Conservation (phyloP, 1,140 invertebrate species). For the Intoshia linei region DNA sequence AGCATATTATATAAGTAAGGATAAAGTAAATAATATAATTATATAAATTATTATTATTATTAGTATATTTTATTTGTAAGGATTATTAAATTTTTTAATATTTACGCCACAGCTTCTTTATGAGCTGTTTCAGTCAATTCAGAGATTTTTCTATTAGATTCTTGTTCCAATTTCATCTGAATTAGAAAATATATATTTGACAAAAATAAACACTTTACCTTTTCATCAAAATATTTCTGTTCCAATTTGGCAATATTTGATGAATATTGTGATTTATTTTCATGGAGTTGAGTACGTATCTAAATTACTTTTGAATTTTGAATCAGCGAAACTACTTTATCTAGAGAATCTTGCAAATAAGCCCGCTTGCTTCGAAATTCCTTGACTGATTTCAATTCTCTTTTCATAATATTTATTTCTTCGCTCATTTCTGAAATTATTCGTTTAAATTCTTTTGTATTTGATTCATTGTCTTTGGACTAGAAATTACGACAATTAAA, state of each 20-base stretch:
- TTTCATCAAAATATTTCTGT: constrained; percentile 23
- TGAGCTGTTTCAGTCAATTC: constrained; percentile 21
- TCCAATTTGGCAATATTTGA: constrained; percentile 12
- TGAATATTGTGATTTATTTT: background rate
- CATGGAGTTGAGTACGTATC: background rate
- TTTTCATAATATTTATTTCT: constrained; percentile 17
- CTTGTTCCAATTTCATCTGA: constrained; percentile 20
- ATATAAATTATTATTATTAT: background rate
- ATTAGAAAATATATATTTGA: constrained; percentile 4
- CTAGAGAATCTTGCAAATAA: constrained; percentile 20
- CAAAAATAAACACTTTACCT: constrained; percentile 9
- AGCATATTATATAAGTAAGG: no score
- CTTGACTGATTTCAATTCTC: constrained; percentile 19
- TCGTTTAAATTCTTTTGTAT: constrained; percentile 16
- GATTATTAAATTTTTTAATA: background rate
- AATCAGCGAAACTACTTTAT: constrained; percentile 9
- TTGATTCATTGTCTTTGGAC: no score
- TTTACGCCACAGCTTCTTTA: constrained; percentile 19
- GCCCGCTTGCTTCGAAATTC: constrained; percentile 18
- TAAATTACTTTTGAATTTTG: background rate
- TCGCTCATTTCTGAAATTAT: constrained; percentile 12
- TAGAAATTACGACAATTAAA: no score
- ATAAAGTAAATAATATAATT: no score
- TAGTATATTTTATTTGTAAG: background rate
- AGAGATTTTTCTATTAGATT: constrained; percentile 22